These are phyloP conservation scores for Brachypteracias leptosomus DNA, from an alignment of 2,113 vertebrate species.

Conservation along the genomic window DNA sequence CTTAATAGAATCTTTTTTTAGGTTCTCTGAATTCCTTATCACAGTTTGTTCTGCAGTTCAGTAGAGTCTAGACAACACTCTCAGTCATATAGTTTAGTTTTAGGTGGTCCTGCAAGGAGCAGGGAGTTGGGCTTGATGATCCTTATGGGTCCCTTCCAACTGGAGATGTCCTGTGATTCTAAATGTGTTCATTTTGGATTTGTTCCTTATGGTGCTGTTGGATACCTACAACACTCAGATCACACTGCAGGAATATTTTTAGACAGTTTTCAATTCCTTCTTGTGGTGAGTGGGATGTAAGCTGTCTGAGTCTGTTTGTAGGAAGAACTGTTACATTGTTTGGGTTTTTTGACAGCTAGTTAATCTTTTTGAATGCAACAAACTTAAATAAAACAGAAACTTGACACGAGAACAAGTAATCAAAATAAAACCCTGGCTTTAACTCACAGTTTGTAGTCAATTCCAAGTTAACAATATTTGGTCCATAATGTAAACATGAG, in stretches of 20 bases:
- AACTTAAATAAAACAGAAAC: constrained; percentile 2
- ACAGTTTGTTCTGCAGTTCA: background rate
- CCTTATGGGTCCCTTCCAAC: background rate
- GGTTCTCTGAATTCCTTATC: background rate
- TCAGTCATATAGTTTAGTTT: background rate
- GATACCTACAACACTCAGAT: background rate
- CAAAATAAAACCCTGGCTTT: background rate
- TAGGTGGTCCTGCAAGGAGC: background rate
- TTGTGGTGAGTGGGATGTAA: background rate
- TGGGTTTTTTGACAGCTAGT: background rate
- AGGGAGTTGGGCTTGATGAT: background rate
- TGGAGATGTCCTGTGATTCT: background rate
- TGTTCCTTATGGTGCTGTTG: background rate
- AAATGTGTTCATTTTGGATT: background rate
- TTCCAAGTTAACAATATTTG: background rate
- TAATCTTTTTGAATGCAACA: background rate
- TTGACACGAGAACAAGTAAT: background rate
- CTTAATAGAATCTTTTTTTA: background rate
- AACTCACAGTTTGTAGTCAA: background rate
- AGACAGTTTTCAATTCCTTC: background rate
- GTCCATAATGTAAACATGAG: background rate
- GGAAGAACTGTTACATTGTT: background rate
- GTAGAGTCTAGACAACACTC: background rate
- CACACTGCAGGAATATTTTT: background rate
- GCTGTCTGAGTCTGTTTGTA: background rate